Evolutionary conservation across 2,888 invertebrate species (phyloP), one percentile per base, ranked within the genome.

Genomic region (Heteropelma amictum): DNA sequence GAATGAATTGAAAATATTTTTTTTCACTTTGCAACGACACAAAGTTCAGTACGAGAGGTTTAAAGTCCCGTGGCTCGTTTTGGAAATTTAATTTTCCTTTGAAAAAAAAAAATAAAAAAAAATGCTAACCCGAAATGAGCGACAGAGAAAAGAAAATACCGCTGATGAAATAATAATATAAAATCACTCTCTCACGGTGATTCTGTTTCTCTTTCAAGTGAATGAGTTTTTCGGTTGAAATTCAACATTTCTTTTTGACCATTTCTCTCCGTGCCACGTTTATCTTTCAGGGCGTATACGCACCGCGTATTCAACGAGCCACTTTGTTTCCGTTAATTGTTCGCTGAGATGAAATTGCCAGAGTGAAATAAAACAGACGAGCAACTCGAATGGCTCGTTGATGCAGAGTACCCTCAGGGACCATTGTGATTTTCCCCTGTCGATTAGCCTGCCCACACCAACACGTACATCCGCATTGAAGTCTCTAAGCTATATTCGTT

Each of bases 1-100:
- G 53, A 42, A 70, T 61, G 47, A 65, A 74, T 70, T 28, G 33
- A 60, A 64, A 65, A 74, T 70, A 54, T 74, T 74, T 69, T 56
- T 12, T 4, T 53, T 8, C 33, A 45, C n/a, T 14, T 5, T 1
- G 6, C n/a, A 45, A 17, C n/a, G 6, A 6, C 26, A 12, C 2
- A 8, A n/a, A n/a, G 12, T 45, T 28, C 3, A 14, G 8, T 6
- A n/a, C 2, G 10, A 6, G 12, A 19, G 2, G 3, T 10, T 17
- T 5, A 30, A 56, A 17, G 21, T 56, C 3, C 8, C 3, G 5
- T 23, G 33, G 10, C 40, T 7, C 53, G 45, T 45, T 10, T 8
- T 10, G 19, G n/a, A 64, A 51, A 28, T 51, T 40, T 4, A 19
- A 5, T 28, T 28, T 3, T 4, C 17, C 6, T 23, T 8, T 23